phyloP scores from a whole-genome alignment of 1,140 invertebrate species.

The Caerostris extrusa region DNA sequence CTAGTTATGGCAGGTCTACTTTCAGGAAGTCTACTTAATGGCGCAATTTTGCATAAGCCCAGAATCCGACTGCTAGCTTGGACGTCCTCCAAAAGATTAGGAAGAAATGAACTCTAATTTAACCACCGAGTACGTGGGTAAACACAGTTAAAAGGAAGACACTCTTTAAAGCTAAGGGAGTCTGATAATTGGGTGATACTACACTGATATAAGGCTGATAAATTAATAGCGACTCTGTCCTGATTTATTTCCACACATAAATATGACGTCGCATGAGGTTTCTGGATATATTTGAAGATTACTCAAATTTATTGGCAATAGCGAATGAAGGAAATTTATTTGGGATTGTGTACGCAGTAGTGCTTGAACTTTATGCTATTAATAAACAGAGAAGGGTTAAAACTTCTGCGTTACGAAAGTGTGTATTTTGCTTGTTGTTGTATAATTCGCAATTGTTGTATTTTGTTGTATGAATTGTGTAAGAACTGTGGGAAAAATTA shows the following conservation, averaged over 20 bases:
- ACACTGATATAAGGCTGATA: background rate
- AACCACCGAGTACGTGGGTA: constrained; percentile 4
- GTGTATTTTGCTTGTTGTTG: too few species aligned
- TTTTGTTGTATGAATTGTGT: too few species aligned
- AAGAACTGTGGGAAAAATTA: too few species aligned
- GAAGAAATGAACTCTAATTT: constrained; percentile 56
- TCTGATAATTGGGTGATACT: constrained; percentile 11
- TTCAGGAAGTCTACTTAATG: background rate
- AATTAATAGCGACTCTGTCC: background rate
- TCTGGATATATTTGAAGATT: background rate
- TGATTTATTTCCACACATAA: background rate
- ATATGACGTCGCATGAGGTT: background rate
- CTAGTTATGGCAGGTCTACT: too few species aligned
- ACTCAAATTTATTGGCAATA: background rate
- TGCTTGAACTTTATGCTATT: too few species aligned
- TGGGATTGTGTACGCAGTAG: background rate
- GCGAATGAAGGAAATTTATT: background rate
- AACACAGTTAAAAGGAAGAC: background rate
- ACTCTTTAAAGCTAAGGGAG: background rate
- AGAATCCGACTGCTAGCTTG: background rate
- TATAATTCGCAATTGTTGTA: too few species aligned
- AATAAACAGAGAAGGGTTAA: too few species aligned
- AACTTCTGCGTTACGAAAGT: too few species aligned
- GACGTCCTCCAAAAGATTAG: constrained; percentile 4
- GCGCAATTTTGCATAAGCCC: background rate